Evolutionary conservation across 2,113 vertebrate species (phyloP), one percentile per base, ranked within the genome.

Genomic region (Panthera uncia): DNA sequence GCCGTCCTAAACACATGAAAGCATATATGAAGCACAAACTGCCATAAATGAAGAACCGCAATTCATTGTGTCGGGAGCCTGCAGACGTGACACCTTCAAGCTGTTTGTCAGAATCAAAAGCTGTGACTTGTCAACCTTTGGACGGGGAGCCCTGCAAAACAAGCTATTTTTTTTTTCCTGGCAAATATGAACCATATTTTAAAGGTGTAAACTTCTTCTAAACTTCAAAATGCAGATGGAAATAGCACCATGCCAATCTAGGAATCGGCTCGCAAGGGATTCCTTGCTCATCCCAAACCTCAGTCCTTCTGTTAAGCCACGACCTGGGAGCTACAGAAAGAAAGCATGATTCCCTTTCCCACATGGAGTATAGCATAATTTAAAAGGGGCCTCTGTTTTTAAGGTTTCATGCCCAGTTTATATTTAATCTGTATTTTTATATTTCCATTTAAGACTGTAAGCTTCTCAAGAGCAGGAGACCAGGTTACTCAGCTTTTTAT

Each of bases 181-280:
- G 98, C 97, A 98, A 98, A 98, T 0, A 80, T 63, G 96, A 98
- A 9, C 95, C 98, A 81, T 98, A 50, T 98, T 98, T 98, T 97
- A 97, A 98, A 99, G 98, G 98, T 99, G 98, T 98, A 98, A 99
- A 98, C 97, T 98, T 52, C 89, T 98, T 98, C 98, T 98, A 99
- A 97, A 96, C 97, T 98, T 98, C 98, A 98, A 97, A 98, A 98
- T 45, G 91, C 93, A 93, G 91, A 97, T 83, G 93, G 87, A 92
- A 97, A 92, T 92, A 86, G 61, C 16, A 86, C 61, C 57, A 31
- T 76, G 94, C 96, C 93, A 89, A 96, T 94, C 94, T 93, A 98
- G 82, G 97, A 98, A 98, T 9, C 87, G 1, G 83, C 78, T 96
- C 31, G 5, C 9, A 69, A 63, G 52, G 29, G 25, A 1, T 33